Evolutionary conservation across 2,113 vertebrate species (phyloP).

Genomic region (Noturus placidus): DNA sequence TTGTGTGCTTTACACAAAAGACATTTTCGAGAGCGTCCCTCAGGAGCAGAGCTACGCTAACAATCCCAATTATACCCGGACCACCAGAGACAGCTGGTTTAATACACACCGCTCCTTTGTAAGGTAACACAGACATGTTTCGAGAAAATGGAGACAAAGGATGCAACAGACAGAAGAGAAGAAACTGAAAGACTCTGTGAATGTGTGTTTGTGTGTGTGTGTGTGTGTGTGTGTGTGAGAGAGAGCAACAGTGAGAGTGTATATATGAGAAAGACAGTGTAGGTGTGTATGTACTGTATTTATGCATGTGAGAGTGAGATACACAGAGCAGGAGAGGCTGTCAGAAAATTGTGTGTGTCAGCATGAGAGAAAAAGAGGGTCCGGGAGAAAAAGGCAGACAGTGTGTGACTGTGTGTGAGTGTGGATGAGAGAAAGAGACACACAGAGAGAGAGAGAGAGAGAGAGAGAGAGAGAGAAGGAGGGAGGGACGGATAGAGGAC

Average conservation of each 20-base stretch:
- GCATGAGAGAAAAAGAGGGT: constrained; percentile 17
- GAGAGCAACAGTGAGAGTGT: neutral
- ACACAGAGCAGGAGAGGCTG: constrained; percentile 34
- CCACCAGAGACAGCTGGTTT: constrained; percentile 81
- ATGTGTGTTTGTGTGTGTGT: constrained; percentile 28
- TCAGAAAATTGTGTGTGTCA: constrained; percentile 16
- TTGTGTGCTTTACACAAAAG: constrained; percentile 77
- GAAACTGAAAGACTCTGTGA: constrained; percentile 37
- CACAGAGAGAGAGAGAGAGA: neutral
- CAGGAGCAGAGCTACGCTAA: constrained; percentile 76
- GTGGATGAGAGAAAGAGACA: neutral
- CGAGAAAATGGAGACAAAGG: constrained; percentile 54
- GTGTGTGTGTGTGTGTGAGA: constrained; percentile 40
- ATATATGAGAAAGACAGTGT: neutral
- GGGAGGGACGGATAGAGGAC: neutral
- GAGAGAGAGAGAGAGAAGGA: neutral
- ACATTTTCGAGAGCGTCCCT: constrained; percentile 69
- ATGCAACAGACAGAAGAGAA: constrained; percentile 34
- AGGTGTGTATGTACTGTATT: constrained; percentile 14
- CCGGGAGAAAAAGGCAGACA: neutral
- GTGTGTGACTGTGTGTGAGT: constrained; percentile 30
- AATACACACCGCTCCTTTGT: constrained; percentile 75
- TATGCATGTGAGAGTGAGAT: constrained; percentile 15
- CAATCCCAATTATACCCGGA: constrained; percentile 80
- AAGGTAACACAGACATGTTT: constrained; percentile 64